Base-by-base conservation (phyloP, 2,797 vertebrate species). In the Scyliorhinus canicula region DNA sequence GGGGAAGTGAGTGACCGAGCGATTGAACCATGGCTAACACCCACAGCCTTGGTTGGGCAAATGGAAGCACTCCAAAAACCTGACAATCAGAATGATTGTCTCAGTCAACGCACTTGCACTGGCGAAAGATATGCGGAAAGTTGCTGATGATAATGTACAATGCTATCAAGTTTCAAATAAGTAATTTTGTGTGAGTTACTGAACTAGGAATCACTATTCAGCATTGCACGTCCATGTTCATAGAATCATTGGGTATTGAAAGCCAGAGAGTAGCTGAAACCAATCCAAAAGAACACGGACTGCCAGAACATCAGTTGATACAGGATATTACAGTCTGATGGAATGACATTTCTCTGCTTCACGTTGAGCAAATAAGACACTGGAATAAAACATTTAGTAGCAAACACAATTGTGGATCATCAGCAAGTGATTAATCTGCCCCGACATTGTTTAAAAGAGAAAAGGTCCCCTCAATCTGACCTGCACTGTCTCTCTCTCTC, bases 291-390 rank as follows among this genome's bases (percentile, higher is more conserved):
- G 93, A 94, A 74, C 93, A 71, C 67, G 74, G 69, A 31, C 93
- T 94, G 93, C 93, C 93, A 74, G 67, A 94, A 94, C 67, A 94
- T 47, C 50, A 71, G 31, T 94, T 94, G 93, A 94, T 94, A 94
- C 93, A 71, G 67, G 93, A 74, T 69, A 71, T 52, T 94, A 44
- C 16, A 94, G 93, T 74, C 67, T 35, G 50, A 94, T 55, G 93
- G 67, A 71, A 94, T 28, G 16, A 74, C 50, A 74, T 94, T 55
- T 94, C 69, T 65, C 47, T 74, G 47, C 69, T 94, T 94, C 93
- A 35, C 28, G 67, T 74, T 12, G 47, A 50, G 50, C 67, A 16
- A 69, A 16, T 47, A 74, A 35, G 9, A 67, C 67, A 50, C 93
- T 35, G 67, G 93, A 74, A 94, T 94, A 94, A 50, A 94, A 94